These are phyloP conservation scores for Melanchra persicariae DNA, from an alignment of 2,888 invertebrate species.

Conservation along the genomic window DNA sequence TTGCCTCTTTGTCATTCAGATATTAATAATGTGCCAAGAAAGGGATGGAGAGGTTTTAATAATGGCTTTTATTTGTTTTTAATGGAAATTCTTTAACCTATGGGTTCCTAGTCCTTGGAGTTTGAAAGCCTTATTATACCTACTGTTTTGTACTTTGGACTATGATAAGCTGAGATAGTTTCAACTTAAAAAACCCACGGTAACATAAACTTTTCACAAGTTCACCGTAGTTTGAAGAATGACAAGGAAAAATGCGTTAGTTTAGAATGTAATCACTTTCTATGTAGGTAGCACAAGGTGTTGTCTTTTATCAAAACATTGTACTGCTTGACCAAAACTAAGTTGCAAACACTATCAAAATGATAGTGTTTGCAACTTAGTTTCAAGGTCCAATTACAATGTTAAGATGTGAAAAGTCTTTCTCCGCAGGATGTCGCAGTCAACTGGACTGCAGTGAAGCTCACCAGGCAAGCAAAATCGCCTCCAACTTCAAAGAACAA, in stretches of 20 bases:
- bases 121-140: background rate
- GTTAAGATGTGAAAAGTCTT: background rate
- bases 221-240: background rate
- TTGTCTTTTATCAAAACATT: background rate
- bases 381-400: background rate
- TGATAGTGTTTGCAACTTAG: no score
- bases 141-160: background rate
- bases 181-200: no score
- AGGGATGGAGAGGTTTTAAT: slow-evolving; percentile 38
- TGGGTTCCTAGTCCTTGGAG: background rate
- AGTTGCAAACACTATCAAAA: background rate
- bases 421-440: slow-evolving; percentile 19
- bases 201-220: background rate
- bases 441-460: background rate
- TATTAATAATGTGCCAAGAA: slow-evolving; percentile 48
- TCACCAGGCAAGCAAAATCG: background rate
- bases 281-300: no score
- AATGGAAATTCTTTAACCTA: slow-evolving; percentile 28
- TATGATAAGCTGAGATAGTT: background rate
- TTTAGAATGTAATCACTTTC: background rate
- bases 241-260: background rate
- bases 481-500: slow-evolving; percentile 16
- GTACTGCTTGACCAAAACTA: background rate
- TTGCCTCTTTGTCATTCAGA: slow-evolving; percentile 37
- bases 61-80: slow-evolving; percentile 35